Evolutionary conservation across 2,888 invertebrate genomes (phyloP), one percentile per base, ranked within the genome.

Genomic region (Ennomos erosarius): DNA sequence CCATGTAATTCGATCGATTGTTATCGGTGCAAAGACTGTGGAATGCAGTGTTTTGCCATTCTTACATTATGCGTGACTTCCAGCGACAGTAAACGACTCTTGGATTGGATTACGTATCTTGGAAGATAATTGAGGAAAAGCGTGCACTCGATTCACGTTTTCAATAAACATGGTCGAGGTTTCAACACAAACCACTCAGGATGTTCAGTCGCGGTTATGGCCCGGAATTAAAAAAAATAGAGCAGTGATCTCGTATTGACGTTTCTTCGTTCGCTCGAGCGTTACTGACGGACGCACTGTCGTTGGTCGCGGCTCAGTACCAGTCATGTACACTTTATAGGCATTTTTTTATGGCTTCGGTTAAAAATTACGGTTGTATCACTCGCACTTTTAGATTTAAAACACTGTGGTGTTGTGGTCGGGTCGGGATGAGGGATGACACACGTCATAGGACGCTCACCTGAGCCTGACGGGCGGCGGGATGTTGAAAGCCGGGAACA

Each of bases 401-500:
- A 60, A 58, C 65, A 65, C 62, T 52, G 46, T 37, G 40, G 46
- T 40, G 40, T 51, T 50, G 59, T 33, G 48, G 44, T 50, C 13
- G 45, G 51, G 59, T 16, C 16, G 44, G 40, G 48, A 6, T 42
- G 66, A 69, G 55, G 59, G 59, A 45, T 55, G 49, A 61, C 54
- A 45, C 9, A 40, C 49, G 55, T 48, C 43, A 12, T 45, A 11
- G 52, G 47, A 52, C 55, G 68, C 89, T 89, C 85, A 93, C 93
- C 93, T 93, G 83, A 93, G 87, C 83, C 93, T 85, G 64, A 95
- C 93, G 71, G 95, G 95, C 82, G 95, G 95, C 78, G 95, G 95
- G 83, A 95, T 95, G 87, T 94, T 95, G 88, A 95, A 95, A 75
- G 92, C 91, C 75, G 95, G 94, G 85, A 93, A 94, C 85, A 95